Evolutionary conservation across 1,140 invertebrate genomes (phyloP), one percentile per base, ranked within the genome.

Genomic region (Spodoptera frugiperda): DNA sequence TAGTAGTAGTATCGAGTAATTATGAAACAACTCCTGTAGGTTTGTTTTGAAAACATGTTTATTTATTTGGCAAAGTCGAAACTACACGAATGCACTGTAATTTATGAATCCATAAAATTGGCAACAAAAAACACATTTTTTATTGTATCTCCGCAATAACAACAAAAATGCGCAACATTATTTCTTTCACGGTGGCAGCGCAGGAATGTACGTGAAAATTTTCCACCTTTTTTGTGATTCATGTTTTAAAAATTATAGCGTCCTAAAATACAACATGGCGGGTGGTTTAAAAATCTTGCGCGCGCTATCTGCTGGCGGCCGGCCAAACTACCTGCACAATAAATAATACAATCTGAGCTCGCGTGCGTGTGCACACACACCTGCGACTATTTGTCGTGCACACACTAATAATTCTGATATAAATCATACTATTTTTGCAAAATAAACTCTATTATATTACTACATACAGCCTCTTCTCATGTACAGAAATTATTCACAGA

Each of bases 311-410:
- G 59, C 80, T 92, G 91, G 91, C 82, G 68, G 65, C n/a, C 44
- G 51, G 78, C 91, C 91, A 91, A 91, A 92, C 89, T 92, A 92
- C 91, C 91, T 92, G 91, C 83, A 79, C 84, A 78, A 82, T 91
- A 91, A 88, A 91, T 91, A 89, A 87, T 85, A 78, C 89, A 86
- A 90, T 89, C 87, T 89, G 83, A 76, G 68, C 78, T 74, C 79
- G 55, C 79, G 68, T 72, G 33, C 30, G 15, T n/a, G 55, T 9
- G 5, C 0, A 11, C 10, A 19, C 59, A 83, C 33, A 81, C 81
- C 12, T 9, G 51, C 76, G 74, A 79, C 70, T 79, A 21, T 74
- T 21, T 48, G 70, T 67, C 61, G 63, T n/a, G n/a, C n/a, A n/a
- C n/a, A n/a, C n/a, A n/a, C n/a, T n/a, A n/a, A n/a, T n/a, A n/a